Evolutionary conservation across 2,888 invertebrate species (phyloP).

Genomic region (Bursaphelenchus okinawaensis): DNA sequence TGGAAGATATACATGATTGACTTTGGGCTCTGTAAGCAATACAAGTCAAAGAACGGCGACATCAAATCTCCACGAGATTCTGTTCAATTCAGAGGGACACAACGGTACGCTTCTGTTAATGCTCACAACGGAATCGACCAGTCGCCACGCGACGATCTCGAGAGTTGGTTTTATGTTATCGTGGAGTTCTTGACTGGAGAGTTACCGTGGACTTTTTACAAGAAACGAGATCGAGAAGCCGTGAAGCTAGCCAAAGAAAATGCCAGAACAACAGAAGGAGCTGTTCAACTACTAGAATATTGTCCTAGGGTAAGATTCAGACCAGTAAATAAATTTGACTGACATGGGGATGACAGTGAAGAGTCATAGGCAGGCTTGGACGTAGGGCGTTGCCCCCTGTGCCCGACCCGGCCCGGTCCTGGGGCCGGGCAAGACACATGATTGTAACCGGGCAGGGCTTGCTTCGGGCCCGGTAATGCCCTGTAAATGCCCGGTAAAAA

Average conservation of each 20-base stretch:
- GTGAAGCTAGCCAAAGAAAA: constrained; percentile 46
- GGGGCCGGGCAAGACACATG: too few species aligned
- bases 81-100: constrained; percentile 44
- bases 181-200: constrained; percentile 44
- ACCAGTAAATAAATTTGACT: too few species aligned
- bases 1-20: constrained; percentile 44
- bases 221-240: constrained; percentile 38
- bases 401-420: too few species aligned
- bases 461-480: too few species aligned
- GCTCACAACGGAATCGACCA: constrained; percentile 52
- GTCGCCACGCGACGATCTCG: constrained; percentile 53
- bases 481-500: too few species aligned
- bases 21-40: constrained; percentile 50
- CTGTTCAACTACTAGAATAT: constrained; percentile 32
- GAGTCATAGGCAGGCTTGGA: too few species aligned
- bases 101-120: constrained; percentile 49
- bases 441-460: too few species aligned
- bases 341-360: too few species aligned
- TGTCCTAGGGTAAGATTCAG: constrained; percentile 35
- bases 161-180: constrained; percentile 53
- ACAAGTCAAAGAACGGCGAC: constrained; percentile 38
- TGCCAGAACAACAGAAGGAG: constrained; percentile 41
- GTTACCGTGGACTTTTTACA: constrained; percentile 46
- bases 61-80: constrained; percentile 32
- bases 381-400: too few species aligned